phyloP scores from a whole-genome alignment of 2,113 vertebrate species.

The Baryphthengus martii region DNA sequence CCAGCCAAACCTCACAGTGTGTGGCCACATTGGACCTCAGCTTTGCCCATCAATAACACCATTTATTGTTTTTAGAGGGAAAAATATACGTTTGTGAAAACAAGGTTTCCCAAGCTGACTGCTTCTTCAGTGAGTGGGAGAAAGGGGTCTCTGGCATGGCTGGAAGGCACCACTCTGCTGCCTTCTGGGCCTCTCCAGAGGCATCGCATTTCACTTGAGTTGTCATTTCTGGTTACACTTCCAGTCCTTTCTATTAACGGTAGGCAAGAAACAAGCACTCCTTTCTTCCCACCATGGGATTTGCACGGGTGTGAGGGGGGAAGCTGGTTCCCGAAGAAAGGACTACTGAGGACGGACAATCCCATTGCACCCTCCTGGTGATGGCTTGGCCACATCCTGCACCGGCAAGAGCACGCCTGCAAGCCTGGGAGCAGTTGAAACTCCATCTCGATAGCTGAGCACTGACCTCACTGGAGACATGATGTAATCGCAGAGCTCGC shows the following conservation, averaged over 20 bases:
- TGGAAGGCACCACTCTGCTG: neutral
- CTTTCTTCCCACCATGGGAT: constrained; percentile 20
- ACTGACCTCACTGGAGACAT: constrained; percentile 69
- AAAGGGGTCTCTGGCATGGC: neutral
- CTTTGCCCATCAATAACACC: constrained; percentile 44
- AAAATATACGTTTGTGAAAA: constrained; percentile 44
- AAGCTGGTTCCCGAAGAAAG: neutral
- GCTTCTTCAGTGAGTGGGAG: neutral
- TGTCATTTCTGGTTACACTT: constrained; percentile 57
- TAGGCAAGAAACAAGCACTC: neutral
- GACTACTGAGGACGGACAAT: neutral
- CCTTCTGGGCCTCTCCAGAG: constrained; percentile 19
- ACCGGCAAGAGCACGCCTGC: accelerated
- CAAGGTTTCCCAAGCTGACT: constrained; percentile 22
- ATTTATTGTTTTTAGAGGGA: constrained; percentile 60
- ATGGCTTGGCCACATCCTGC: constrained; percentile 20
- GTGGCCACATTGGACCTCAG: constrained; percentile 30
- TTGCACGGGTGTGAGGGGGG: accelerated
- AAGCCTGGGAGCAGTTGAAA: neutral
- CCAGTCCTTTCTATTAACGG: neutral
- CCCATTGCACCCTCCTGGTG: neutral
- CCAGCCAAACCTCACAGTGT: constrained; percentile 51
- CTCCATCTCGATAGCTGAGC: neutral
- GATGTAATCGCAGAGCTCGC: constrained; percentile 13
- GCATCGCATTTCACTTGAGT: constrained; percentile 32